Evolutionary conservation across 2,888 invertebrate genomes (phyloP), one percentile per base, ranked within the genome.

Genomic region (Sminthurides aquaticus): DNA sequence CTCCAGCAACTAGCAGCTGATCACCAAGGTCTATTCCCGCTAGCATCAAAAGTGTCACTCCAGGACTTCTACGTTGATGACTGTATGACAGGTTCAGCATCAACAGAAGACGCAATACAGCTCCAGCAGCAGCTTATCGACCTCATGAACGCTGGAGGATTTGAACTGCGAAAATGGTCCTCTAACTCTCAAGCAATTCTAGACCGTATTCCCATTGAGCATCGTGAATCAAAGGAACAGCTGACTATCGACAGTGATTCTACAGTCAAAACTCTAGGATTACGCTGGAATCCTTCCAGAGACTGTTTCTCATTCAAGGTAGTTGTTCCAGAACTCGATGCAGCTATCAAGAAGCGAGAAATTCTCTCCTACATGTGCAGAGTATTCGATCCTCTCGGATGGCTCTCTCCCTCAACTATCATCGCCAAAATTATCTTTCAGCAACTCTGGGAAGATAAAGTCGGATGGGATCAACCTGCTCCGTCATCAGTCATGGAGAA

Each of bases 1-100:
- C 59, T 77, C 11, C 43, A 70, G 49, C 72, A 76, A 64, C 56
- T 76, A 25, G 75, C 76, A 0, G 8, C 63, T 1, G 74, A 76
- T 15, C 70, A 73, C 34, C 34, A 11, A 22, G 3, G 58, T 5
- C 63, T 60, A 22, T 60, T 62, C 34, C 67, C 71, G 2, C 3
- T 48, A 22, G 72, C 69, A 3, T 52, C 70, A 3, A n/a, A 69
- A 29, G 63, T 67, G 15, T 61, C 74, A 18, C 26, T 26, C 3
- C 48, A 68, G 3, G 73, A 76, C 61, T 73, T 75, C 56, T 78
- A 78, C 56, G 73, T 78, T n/a, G 76, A 78, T 58, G 75, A 70
- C 34, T 26, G 62, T 0, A n/a, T 66, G 20, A 29, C 59, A 25
- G 64, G 64, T n/a, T 52, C 63, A 0, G 25, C 48, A 1, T 26